Base-by-base conservation (phyloP, 2,113 vertebrate species). In the Callipepla californica region DNA sequence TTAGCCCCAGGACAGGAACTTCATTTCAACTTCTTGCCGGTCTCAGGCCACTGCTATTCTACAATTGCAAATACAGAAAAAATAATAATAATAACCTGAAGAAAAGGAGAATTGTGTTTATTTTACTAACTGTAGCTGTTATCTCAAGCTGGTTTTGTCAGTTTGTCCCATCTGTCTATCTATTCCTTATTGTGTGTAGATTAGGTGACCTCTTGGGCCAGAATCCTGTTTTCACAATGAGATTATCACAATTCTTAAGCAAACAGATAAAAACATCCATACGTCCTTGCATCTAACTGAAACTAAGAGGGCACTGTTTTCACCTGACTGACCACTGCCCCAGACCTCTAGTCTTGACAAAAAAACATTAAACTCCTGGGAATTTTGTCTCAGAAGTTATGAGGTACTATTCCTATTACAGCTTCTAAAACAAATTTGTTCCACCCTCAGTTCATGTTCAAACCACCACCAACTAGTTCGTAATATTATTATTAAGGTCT, bases 401-500 rank as follows among this genome's bases (percentile, higher is more conserved):
- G 53, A 69, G 36, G 40, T 36, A 62, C 16, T 81, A 3, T 65
- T 80, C 65, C 25, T 66, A 20, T 55, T 88, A 65, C 4, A 15
- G 26, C 9, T 92, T 80, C 92, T 76, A 32, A 87, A 87, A 45
- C 45, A 55, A 17, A 2, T 79, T 90, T 90, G 21, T 58, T 96
- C 48, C 51, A 14, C 66, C 94, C 55, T 84, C 23, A 59, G 23
- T 92, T 90, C 47, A 55, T 73, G 40, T 80, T 93, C 55, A 94
- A 88, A 77, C 67, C 77, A 94, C 62, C 38, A 90, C 3, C 0
- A 8, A 40, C 47, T 66, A 48, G 40, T 84, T 86, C 81, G 57
- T 88, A 80, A 28, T 91, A 65, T 13, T 84, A 79, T 79, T 78
- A 95, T 87, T 82, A 88, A 51, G 59, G 30, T 78, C 85, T 88